Conservation (phyloP, 2,113 vertebrate species). For the Uropsilus gracilis region DNA sequence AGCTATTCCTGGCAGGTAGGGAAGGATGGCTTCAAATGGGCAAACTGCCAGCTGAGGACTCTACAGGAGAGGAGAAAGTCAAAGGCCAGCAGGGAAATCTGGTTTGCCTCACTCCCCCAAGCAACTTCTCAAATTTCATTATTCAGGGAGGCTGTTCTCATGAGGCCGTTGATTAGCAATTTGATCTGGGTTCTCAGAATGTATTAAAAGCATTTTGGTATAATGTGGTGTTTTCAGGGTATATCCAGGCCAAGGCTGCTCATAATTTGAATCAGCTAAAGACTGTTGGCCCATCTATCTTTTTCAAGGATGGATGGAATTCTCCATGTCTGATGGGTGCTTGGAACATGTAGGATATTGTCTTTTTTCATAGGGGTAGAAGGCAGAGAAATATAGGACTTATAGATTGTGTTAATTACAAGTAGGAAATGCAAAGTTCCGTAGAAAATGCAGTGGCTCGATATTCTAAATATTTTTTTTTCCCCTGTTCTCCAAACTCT, state of each 20-base stretch:
- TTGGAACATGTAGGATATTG: background rate
- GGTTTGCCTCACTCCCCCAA: background rate
- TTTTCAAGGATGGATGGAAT: background rate
- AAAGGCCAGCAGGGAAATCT: background rate
- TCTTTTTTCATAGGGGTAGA: background rate
- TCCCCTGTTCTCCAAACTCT: constrained; percentile 4
- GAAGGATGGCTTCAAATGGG: background rate
- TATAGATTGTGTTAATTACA: background rate
- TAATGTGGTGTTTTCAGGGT: background rate
- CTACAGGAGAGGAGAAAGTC: background rate
- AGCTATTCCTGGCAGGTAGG: background rate
- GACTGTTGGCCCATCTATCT: background rate
- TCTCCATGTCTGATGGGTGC: background rate
- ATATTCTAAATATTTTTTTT: background rate
- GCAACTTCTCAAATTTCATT: constrained; percentile 27
- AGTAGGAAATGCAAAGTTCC: background rate
- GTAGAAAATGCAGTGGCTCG: background rate
- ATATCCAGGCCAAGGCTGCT: background rate
- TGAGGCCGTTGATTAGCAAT: constrained; percentile 7
- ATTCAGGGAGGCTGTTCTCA: background rate
- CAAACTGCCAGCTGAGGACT: background rate
- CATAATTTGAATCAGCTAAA: constrained; percentile 13
- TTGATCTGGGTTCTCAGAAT: constrained; percentile 28
- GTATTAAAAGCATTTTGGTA: constrained; percentile 5
- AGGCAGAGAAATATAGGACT: background rate